These are phyloP conservation scores for Mormyrus hasselquistii DNA, from an alignment of 2,797 vertebrate species.

Conservation along the genomic window DNA sequence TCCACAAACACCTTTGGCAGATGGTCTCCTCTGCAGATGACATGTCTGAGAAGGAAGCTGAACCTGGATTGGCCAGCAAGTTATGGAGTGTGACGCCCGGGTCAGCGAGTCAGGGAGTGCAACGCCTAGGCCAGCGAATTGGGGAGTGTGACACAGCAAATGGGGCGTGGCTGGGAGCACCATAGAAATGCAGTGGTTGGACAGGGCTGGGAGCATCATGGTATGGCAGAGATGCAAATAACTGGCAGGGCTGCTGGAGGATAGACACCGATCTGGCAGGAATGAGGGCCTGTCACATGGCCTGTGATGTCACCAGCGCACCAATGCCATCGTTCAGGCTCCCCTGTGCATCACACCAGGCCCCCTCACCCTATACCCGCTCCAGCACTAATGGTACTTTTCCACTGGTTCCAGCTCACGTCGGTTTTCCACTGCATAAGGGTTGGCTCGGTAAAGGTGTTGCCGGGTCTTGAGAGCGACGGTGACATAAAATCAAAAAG, in stretches of 20 bases:
- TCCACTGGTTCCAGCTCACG: not conserved
- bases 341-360: not conserved
- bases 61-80: not conserved
- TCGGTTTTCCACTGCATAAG: not conserved
- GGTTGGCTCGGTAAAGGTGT: not conserved
- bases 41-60: not conserved
- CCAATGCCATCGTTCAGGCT: not conserved
- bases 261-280: constrained; percentile 23
- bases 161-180: constrained; percentile 4
- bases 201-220: constrained; percentile 12
- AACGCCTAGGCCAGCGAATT: not conserved
- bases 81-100: not conserved
- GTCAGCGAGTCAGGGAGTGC: not conserved
- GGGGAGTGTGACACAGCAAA: not conserved
- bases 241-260: constrained; percentile 28
- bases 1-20: not conserved
- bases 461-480: not conserved
- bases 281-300: constrained; percentile 10
- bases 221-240: constrained; percentile 31
- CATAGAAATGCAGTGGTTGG: constrained; percentile 14
- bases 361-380: not conserved
- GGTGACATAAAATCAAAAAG: not conserved
- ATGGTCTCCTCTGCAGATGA: not conserved
- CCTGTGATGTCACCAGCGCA: constrained; percentile 11
- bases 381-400: not conserved